These are phyloP conservation scores for Globodera rostochiensis DNA, from an alignment of 1,140 invertebrate genomes.

Conservation along the genomic window DNA sequence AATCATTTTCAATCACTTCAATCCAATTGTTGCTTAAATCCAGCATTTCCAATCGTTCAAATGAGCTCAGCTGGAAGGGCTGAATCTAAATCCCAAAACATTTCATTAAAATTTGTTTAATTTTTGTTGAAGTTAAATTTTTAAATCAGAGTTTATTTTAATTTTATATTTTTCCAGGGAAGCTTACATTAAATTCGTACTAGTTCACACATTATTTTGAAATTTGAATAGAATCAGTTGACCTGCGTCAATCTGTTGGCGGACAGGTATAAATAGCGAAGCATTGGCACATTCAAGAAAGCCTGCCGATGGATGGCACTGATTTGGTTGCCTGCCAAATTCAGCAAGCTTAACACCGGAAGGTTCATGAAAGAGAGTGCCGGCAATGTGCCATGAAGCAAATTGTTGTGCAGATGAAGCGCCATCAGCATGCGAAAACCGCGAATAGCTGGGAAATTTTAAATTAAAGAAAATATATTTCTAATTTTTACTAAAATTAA, in stretches of 20 bases:
- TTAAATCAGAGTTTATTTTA: no score
- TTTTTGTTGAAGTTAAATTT: slow-evolving; percentile 15
- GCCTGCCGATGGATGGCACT: slow-evolving; percentile 59
- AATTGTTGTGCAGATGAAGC: slow-evolving; percentile 61
- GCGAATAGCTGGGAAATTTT: slow-evolving; percentile 55
- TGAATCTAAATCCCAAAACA: slow-evolving; percentile 15
- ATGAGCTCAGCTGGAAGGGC: slow-evolving; percentile 41
- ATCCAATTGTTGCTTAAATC: slow-evolving; percentile 60
- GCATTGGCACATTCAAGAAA: slow-evolving; percentile 60
- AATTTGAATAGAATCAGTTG: not conserved
- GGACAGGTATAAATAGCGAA: slow-evolving; percentile 62
- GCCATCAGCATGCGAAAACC: slow-evolving; percentile 62
- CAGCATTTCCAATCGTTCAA: slow-evolving; percentile 64
- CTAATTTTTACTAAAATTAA: not conserved
- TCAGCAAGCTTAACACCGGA: slow-evolving; percentile 58
- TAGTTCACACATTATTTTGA: no score
- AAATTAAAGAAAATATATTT: no score
- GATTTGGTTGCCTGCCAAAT: slow-evolving; percentile 61
- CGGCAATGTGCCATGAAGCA: slow-evolving; percentile 43
- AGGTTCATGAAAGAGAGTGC: slow-evolving; percentile 63
- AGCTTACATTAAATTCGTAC: no score
- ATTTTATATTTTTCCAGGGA: no score
- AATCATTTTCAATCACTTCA: slow-evolving; percentile 37
- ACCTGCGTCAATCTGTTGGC: slow-evolving; percentile 56
- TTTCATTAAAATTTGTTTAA: not conserved